Evolutionary conservation across 2,888 invertebrate genomes (phyloP).

Genomic region (Agrypnus murinus): DNA sequence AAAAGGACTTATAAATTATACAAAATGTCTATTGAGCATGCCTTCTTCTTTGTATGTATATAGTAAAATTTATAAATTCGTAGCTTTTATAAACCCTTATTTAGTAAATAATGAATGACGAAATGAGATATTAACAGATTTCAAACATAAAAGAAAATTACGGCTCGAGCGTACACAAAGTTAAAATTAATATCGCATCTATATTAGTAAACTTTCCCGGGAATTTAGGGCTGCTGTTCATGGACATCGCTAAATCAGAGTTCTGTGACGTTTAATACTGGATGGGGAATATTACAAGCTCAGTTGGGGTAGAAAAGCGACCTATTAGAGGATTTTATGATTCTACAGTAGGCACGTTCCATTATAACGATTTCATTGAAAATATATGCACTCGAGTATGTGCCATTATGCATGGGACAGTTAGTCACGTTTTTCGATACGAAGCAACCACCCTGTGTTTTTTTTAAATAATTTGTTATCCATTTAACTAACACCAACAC

Average conservation of each 20-base stretch:
- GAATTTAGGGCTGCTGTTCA: constrained; percentile 29
- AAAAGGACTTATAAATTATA: too few relatives aligned
- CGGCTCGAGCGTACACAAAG: constrained; percentile 10
- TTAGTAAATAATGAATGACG: background rate
- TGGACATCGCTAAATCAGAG: constrained; percentile 36
- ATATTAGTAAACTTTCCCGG: constrained; percentile 25
- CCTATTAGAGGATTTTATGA: constrained; percentile 34
- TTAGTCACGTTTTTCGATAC: constrained; percentile 2
- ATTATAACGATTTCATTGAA: constrained; percentile 29
- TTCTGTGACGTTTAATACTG: constrained; percentile 37
- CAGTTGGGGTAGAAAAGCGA: constrained; percentile 27
- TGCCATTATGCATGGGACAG: background rate
- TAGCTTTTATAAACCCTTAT: too few relatives aligned
- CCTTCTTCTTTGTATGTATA: background rate
- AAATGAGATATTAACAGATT: background rate
- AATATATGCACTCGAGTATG: constrained; percentile 12
- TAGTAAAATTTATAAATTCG: too few relatives aligned
- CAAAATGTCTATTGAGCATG: too few relatives aligned
- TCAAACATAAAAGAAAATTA: constrained; percentile 6
- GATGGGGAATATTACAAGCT: constrained; percentile 37
- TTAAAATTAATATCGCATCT: constrained; percentile 28
- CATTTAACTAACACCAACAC: constrained; percentile 12
- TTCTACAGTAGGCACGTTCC: constrained; percentile 27
- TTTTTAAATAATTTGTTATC: background rate
- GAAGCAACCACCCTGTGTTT: background rate